These are phyloP conservation scores for Zaprionus gabonicus DNA, from an alignment of 1,140 invertebrate genomes.

Conservation along the genomic window DNA sequence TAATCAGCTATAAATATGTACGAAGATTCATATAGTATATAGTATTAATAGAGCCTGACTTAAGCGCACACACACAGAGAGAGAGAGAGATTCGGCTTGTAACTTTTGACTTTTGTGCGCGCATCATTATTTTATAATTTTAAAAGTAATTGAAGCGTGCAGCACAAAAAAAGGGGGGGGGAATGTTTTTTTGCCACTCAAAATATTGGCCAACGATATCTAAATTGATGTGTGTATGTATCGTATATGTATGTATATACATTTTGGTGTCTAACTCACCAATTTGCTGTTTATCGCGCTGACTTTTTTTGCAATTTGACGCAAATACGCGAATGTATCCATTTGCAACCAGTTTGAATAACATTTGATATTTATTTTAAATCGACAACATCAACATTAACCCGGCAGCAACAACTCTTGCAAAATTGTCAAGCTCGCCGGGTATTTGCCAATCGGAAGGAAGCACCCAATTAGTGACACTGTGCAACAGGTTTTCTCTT, in stretches of 20 bases:
- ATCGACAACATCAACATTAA: slow-evolving; percentile 16
- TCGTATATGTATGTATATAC: neutral
- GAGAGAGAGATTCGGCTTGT: slow-evolving; percentile 31
- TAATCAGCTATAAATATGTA: slow-evolving; percentile 47
- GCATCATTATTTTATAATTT: slow-evolving; percentile 64
- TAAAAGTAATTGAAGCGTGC: slow-evolving; percentile 74
- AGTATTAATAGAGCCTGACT: slow-evolving; percentile 48
- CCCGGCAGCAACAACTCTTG: slow-evolving; percentile 29
- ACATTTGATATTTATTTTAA: slow-evolving; percentile 30
- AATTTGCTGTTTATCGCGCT: slow-evolving; percentile 1
- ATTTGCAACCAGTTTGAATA: slow-evolving; percentile 53
- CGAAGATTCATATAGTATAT: neutral
- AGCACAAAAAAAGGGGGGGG: slow-evolving; percentile 57
- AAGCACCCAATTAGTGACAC: slow-evolving; percentile 50
- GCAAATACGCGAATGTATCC: slow-evolving; percentile 24
- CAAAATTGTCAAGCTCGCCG: slow-evolving; percentile 32
- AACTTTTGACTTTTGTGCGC: slow-evolving; percentile 39
- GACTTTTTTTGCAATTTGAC: slow-evolving; percentile 1
- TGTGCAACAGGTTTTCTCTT: slow-evolving; percentile 28
- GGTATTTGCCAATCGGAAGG: slow-evolving; percentile 68
- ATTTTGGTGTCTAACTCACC: neutral
- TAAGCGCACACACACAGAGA: slow-evolving; percentile 54
- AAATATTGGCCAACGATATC: slow-evolving; percentile 32
- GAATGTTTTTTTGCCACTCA: slow-evolving; percentile 41
- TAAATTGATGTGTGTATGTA: slow-evolving; percentile 3